Conservation (phyloP, 2,888 invertebrate species). For the Parnassius orleans region DNA sequence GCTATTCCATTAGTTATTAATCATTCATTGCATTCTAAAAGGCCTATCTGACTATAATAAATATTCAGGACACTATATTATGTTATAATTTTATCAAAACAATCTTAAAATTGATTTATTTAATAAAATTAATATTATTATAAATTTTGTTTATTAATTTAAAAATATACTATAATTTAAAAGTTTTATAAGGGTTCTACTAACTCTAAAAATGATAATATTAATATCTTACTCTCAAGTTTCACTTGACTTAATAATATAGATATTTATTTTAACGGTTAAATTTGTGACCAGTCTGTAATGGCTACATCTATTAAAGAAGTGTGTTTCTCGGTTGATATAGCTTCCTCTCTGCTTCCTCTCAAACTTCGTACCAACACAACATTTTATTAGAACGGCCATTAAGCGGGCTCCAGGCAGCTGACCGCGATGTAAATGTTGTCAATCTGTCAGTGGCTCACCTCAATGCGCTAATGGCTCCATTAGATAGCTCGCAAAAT, state of each 20-base stretch:
- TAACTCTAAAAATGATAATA: not conserved
- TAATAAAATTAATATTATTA: not conserved
- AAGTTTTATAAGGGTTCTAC: not conserved
- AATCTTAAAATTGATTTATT: not conserved
- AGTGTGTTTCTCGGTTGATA: no score
- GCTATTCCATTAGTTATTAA: conserved; percentile 21
- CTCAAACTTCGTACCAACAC: conserved; percentile 14
- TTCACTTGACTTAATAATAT: not conserved
- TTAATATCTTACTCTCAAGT: no score
- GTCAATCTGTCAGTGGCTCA: conserved; percentile 33
- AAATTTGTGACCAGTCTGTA: no score
- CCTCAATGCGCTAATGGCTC: conserved; percentile 22
- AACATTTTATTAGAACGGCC: conserved; percentile 14
- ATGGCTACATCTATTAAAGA: no score
- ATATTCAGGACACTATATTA: not conserved
- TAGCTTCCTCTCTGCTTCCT: not conserved
- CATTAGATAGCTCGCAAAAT: conserved; percentile 4
- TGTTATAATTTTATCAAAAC: not conserved
- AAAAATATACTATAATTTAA: not conserved
- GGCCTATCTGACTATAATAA: conserved; percentile 5
- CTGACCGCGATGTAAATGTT: conserved; percentile 30
- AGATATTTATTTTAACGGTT: not conserved
- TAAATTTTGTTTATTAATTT: no score
- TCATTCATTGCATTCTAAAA: conserved; percentile 19
- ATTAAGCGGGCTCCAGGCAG: conserved; percentile 8